Base-by-base conservation (phyloP, 2,888 invertebrate species). In the Lamproptera curius region DNA sequence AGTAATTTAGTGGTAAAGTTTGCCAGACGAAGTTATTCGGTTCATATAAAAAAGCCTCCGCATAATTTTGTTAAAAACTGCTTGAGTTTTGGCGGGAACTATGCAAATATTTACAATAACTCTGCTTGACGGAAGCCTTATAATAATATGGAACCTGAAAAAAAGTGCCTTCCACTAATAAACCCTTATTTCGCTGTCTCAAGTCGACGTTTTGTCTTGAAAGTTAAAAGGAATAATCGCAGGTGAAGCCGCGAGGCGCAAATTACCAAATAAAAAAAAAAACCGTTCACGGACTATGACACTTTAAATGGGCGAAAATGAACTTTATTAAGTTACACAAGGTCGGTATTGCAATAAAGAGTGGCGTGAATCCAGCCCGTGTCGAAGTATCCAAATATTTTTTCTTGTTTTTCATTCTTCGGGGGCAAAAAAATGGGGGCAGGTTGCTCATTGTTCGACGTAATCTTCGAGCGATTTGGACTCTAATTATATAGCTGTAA, bases 211-310 rank as follows among this genome's bases (percentile, higher is more conserved):
- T 48, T 42, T 38, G 42, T 48, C 42, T 48, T 48, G 23, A 23
- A 42, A 48, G 47, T 48, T 48, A 48, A 48, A 48, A 48, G 42
- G 47, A 48, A 48, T 48, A 42, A 48, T 48, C 47, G 47, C 47
- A 48, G 47, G 47, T 48, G 47, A 48, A 48, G 47, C 47, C 47
- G 42, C 47, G 47, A 48, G 47, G 42, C 47, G 42, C 47, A 48
- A 48, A 48, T 48, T 34, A 48, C 47, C 47, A 48, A 48, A 48
- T 47, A 48, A 42, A 48, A 48, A 42, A 48, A 48, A 20, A 20
- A 47, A 38, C 15, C 42, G 47, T 37, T 47, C 42, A 38, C 33
- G 42, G 33, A 38, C 16, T 2, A n/a, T 11, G n/a, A 13, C 9
- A 9, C 6, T 2, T 8, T 35, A 5, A 1, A 3, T 4, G 1